Conservation (phyloP, 2,797 vertebrate species). For the Ctenosaura bakeri region DNA sequence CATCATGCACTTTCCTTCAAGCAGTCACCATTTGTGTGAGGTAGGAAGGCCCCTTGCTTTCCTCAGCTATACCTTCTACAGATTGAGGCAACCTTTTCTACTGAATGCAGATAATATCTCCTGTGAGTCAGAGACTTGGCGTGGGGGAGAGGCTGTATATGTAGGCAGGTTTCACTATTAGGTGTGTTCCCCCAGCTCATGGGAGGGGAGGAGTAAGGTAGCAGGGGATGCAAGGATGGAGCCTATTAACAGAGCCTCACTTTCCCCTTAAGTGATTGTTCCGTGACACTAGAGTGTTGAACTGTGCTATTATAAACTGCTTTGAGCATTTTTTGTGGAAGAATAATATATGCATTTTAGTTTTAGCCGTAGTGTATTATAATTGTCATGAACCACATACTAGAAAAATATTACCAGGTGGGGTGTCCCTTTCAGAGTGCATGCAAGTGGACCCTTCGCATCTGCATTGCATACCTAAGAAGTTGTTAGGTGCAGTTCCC, state of each 20-base stretch:
- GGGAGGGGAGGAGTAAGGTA: not conserved
- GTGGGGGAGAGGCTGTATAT: not conserved
- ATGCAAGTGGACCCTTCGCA: too few species aligned
- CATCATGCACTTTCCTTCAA: not conserved
- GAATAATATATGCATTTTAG: not conserved
- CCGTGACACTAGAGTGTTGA: too few species aligned
- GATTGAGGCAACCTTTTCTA: not conserved
- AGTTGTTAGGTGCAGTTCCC: not conserved
- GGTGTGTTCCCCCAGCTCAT: not conserved
- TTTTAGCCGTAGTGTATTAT: not conserved
- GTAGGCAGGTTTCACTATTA: not conserved
- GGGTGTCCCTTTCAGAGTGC: too few species aligned
- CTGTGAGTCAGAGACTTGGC: not conserved
- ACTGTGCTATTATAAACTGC: not conserved
- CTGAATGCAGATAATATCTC: not conserved
- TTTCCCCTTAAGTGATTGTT: not conserved
- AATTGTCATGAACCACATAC: too few species aligned
- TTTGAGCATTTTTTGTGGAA: not conserved
- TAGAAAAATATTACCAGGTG: too few species aligned
- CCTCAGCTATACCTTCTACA: not conserved
- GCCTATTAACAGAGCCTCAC: not conserved
- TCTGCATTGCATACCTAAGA: too few species aligned
- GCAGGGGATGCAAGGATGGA: not conserved
- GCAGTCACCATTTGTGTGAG: not conserved
- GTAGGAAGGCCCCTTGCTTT: not conserved